A percentile compares a stretch with the other conserved stretches of the same genome.
phyloP scores from a whole-genome alignment of 2,888 invertebrate species.

The Trimorus sp. region DNA sequence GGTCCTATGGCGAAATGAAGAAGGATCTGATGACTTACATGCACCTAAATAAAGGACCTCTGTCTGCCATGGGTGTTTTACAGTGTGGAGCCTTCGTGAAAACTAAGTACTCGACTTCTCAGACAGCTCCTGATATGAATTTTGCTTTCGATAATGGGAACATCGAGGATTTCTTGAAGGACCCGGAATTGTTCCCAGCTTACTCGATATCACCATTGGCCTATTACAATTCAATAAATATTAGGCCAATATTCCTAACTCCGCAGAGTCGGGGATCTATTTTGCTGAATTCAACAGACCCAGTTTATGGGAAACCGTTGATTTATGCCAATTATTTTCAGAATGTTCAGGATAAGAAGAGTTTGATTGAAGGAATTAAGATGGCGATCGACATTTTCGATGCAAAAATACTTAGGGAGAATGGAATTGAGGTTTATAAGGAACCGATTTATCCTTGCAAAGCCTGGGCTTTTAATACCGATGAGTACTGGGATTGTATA shows the following conservation, averaged over 20 bases:
- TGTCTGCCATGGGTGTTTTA: conserved; percentile 82
- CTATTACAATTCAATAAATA: conserved; percentile 52
- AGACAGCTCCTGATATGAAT: conserved; percentile 86
- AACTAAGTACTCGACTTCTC: conserved; percentile 82
- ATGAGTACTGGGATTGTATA: conserved; percentile 92
- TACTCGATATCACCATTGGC: neutral
- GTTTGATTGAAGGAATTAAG: conserved; percentile 89
- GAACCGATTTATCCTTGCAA: conserved; percentile 91
- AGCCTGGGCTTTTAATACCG: conserved; percentile 86
- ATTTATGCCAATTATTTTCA: conserved; percentile 88
- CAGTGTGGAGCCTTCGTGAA: conserved; percentile 85
- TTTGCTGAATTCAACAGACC: conserved; percentile 61
- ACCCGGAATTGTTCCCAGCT: too few species aligned
- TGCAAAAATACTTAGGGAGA: conserved; percentile 88
- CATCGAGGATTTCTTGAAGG: conserved; percentile 82
- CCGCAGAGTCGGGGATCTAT: conserved; percentile 66
- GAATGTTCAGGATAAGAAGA: conserved; percentile 88
- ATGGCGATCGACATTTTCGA: conserved; percentile 89
- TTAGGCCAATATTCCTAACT: conserved; percentile 41
- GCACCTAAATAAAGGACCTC: conserved; percentile 82
- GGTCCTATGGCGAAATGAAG: conserved; percentile 74
- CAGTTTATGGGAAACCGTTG: conserved; percentile 82
- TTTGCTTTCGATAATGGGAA: conserved; percentile 85
- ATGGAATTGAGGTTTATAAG: conserved; percentile 88
- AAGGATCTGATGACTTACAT: conserved; percentile 82